Evolutionary conservation across 1,140 invertebrate genomes (phyloP).

Genomic region (Pristionchus pacificus): DNA sequence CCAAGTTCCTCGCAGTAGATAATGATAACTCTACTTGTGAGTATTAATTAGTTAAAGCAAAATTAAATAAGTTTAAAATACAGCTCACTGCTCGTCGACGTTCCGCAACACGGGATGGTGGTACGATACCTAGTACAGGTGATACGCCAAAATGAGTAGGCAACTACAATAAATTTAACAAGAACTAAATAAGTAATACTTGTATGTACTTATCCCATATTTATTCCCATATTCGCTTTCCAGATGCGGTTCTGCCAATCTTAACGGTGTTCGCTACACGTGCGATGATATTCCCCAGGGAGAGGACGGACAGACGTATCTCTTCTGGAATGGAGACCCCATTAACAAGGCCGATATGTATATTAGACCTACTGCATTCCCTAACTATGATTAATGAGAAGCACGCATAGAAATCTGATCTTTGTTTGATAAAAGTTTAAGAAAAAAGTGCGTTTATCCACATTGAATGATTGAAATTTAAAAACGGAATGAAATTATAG

Average conservation of each 20-base stretch:
- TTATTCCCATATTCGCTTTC: too few species aligned
- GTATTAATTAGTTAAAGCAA: background rate
- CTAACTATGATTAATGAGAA: too few species aligned
- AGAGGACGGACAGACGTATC: constrained; percentile 11
- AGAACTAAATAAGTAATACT: too few species aligned
- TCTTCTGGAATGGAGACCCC: constrained; percentile 16
- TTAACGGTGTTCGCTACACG: constrained; percentile 35
- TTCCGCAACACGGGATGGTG: constrained; percentile 37
- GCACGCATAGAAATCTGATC: too few species aligned
- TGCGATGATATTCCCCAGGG: constrained; percentile 20
- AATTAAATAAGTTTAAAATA: background rate
- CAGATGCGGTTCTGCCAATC: constrained; percentile 33
- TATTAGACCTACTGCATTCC: too few species aligned
- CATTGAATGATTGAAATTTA: too few species aligned
- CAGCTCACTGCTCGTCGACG: constrained; percentile 29
- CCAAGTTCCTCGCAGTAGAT: constrained; percentile 26
- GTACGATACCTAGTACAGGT: constrained; percentile 27
- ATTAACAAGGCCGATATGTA: constrained; percentile 8
- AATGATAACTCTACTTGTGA: constrained; percentile 11
- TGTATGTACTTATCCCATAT: too few species aligned
- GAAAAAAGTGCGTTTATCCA: too few species aligned
- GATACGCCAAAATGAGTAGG: too few species aligned
- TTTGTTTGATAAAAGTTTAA: too few species aligned
- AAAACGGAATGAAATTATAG: too few species aligned
- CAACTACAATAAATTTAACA: too few species aligned